Conservation (phyloP, 2,888 invertebrate genomes). For the Netelia melanura region DNA sequence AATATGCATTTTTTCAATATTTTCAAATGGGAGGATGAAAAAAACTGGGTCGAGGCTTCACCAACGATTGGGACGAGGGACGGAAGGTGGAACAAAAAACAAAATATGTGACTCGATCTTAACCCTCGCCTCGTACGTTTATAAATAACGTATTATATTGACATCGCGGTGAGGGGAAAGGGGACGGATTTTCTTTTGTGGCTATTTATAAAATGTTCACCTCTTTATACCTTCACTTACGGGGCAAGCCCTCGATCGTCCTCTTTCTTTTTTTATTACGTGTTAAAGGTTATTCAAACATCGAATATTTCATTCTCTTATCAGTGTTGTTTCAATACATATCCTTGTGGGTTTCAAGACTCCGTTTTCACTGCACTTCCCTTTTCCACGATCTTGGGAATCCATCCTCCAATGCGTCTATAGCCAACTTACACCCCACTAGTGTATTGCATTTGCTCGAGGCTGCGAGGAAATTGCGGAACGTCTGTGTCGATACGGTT, state of each 20-base stretch:
- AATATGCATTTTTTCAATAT: neutral
- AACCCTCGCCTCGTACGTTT: constrained; percentile 46
- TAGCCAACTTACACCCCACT: no score
- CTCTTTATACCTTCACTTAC: constrained; percentile 58
- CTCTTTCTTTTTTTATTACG: constrained; percentile 44
- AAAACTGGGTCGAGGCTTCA: neutral
- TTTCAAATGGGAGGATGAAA: neutral
- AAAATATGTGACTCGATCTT: constrained; percentile 1
- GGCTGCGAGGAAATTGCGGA: no score
- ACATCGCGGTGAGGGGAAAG: constrained; percentile 30
- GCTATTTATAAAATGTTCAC: constrained; percentile 62
- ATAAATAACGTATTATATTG: constrained; percentile 41
- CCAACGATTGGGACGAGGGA: neutral
- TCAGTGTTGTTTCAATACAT: neutral
- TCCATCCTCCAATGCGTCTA: no score
- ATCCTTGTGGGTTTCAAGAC: neutral
- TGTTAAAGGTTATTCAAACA: constrained; percentile 24
- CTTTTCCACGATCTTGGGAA: no score
- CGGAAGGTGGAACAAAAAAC: neutral
- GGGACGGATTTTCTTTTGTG: constrained; percentile 57
- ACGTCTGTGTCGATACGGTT: no score
- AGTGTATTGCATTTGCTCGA: no score
- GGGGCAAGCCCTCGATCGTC: constrained; percentile 49
- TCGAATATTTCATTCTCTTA: neutral
- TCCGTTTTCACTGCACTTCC: neutral